A percentile compares a stretch with the other conserved stretches of the same genome.
These are phyloP conservation scores for Ashinkailepas kermadecensis DNA, from an alignment of 2,888 invertebrate genomes.

Conservation along the genomic window DNA sequence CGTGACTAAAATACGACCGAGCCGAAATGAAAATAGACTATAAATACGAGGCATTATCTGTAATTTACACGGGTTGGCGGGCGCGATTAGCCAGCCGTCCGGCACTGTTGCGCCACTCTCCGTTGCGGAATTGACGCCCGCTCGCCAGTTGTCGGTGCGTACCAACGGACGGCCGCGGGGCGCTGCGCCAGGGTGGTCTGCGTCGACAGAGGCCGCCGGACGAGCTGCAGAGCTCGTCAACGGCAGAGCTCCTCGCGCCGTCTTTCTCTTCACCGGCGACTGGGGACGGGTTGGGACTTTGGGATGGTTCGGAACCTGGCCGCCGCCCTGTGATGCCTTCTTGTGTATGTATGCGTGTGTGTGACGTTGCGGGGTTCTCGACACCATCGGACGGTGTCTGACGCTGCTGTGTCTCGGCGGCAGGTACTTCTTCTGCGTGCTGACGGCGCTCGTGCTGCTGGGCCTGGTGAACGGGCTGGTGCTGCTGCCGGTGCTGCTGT, in stretches of 20 bases:
- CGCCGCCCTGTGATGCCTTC: too few species aligned
- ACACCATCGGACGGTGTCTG: background rate
- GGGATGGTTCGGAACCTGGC: too few species aligned
- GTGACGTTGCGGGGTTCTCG: background rate
- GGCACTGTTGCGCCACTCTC: background rate
- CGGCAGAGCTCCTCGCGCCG: too few species aligned
- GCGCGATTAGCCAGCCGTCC: background rate
- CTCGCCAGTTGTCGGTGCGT: too few species aligned
- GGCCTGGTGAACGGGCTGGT: conserved; percentile 82
- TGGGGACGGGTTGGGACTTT: too few species aligned
- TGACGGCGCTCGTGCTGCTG: conserved; percentile 70
- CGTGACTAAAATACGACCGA: conserved; percentile 13
- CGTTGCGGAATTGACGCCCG: too few species aligned
- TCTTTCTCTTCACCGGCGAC: too few species aligned
- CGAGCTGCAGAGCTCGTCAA: too few species aligned
- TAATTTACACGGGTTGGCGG: background rate
- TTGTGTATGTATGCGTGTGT: too few species aligned
- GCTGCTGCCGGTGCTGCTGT: conserved; percentile 83
- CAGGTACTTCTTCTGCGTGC: conserved; percentile 71
- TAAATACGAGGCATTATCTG: conserved; percentile 20
- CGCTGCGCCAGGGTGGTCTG: too few species aligned
- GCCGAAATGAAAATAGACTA: conserved; percentile 11
- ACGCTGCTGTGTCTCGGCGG: conserved; percentile 34
- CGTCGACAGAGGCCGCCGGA: too few species aligned
- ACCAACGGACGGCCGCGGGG: too few species aligned